phyloP scores from a whole-genome alignment of 1,140 invertebrate species.

The Drosophila busckii region DNA sequence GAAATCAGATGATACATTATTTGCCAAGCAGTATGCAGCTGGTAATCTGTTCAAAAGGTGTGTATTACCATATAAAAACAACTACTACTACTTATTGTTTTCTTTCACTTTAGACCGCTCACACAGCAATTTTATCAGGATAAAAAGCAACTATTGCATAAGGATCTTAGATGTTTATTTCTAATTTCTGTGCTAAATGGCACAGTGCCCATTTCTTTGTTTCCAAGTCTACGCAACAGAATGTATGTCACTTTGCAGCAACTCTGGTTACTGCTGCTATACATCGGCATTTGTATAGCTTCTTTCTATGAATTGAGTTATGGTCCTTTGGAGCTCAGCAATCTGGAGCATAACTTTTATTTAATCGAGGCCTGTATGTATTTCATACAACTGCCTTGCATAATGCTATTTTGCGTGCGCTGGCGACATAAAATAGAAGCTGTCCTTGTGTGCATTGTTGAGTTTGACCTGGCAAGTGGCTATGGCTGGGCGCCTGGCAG shows the following conservation, averaged over 20 bases:
- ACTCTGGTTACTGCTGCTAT: slow-evolving; percentile 28
- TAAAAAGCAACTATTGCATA: slow-evolving; percentile 6
- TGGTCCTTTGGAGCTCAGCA: not conserved
- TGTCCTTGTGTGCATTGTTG: slow-evolving; percentile 17
- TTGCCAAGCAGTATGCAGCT: no score
- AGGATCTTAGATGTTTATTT: slow-evolving; percentile 20
- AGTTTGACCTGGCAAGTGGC: slow-evolving; percentile 30
- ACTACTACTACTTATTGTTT: no score
- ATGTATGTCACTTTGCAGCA: slow-evolving; percentile 22
- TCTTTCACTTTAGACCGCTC: no score
- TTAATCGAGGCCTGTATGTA: slow-evolving; percentile 31
- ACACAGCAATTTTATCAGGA: not conserved
- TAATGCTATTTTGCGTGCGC: slow-evolving; percentile 22
- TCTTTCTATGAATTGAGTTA: slow-evolving; percentile 36
- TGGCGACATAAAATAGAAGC: slow-evolving; percentile 21
- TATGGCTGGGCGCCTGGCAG: slow-evolving; percentile 6
- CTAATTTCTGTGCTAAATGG: slow-evolving; percentile 35
- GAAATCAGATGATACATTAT: no score
- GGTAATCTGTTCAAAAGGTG: no score
- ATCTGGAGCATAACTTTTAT: slow-evolving; percentile 42
- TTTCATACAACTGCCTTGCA: slow-evolving; percentile 33
- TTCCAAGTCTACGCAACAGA: slow-evolving; percentile 3
- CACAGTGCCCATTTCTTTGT: slow-evolving; percentile 25
- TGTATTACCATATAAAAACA: no score
- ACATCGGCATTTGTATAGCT: slow-evolving; percentile 16